Conservation (phyloP, 2,888 invertebrate species). For the Meiosimyza decipiens region DNA sequence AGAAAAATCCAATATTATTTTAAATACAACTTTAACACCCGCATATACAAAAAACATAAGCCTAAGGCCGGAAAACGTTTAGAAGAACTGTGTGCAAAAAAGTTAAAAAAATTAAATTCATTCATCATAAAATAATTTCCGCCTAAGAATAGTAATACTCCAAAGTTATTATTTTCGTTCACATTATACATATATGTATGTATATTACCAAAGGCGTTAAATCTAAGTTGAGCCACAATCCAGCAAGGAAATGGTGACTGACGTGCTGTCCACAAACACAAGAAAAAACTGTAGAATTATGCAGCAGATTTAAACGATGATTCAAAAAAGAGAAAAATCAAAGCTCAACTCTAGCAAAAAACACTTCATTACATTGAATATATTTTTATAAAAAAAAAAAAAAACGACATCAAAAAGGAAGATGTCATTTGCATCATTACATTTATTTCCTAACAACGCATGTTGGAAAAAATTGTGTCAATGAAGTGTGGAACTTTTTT, state of each 20-base stretch:
- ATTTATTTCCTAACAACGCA: neutral
- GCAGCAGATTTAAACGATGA: conserved; percentile 34
- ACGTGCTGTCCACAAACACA: conserved; percentile 11
- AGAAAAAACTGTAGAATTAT: conserved; percentile 1
- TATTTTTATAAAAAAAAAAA: neutral
- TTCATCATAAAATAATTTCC: too few relatives aligned
- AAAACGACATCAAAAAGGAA: neutral
- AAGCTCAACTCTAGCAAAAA: neutral
- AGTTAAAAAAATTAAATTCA: too few relatives aligned
- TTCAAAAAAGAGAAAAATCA: conserved; percentile 29
- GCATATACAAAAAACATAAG: too few relatives aligned
- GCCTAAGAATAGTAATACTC: too few relatives aligned
- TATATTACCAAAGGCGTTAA: conserved; percentile 25
- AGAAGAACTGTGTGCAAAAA: too few relatives aligned
- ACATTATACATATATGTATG: conserved; percentile 31
- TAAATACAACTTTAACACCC: too few relatives aligned
- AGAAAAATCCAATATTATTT: too few relatives aligned
- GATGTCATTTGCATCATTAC: conserved; percentile 3
- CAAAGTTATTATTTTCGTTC: too few relatives aligned
- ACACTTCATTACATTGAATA: too few relatives aligned
- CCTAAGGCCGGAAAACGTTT: too few relatives aligned
- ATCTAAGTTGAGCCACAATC: conserved; percentile 11
- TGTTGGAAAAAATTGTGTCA: too few relatives aligned
- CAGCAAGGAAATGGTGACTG: conserved; percentile 25
- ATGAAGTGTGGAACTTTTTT: too few relatives aligned